These are phyloP conservation scores for Patella pellucida DNA, from an alignment of 2,888 invertebrate species.

Conservation along the genomic window DNA sequence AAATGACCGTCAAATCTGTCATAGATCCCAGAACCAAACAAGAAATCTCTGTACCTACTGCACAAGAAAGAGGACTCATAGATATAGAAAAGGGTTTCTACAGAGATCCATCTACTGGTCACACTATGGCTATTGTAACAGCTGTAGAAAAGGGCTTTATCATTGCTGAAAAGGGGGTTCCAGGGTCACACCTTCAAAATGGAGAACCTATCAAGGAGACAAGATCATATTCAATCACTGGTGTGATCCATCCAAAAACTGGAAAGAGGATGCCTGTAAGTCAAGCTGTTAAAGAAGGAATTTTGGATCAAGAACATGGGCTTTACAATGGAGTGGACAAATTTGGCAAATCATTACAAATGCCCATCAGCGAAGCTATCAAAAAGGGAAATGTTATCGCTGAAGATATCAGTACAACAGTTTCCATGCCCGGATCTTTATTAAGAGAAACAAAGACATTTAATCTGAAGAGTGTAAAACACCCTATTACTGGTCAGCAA, in stretches of 20 bases:
- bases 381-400: conserved; percentile 80
- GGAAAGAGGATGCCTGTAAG: conserved; percentile 85
- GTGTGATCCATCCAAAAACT: conserved; percentile 88
- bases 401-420: conserved; percentile 87
- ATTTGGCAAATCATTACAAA: conserved; percentile 77
- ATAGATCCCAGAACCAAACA: conserved; percentile 71
- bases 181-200: conserved; percentile 81
- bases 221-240: conserved; percentile 84
- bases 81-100: conserved; percentile 78
- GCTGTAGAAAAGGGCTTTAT: conserved; percentile 86
- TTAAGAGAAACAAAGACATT: conserved; percentile 61
- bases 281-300: conserved; percentile 78
- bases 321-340: conserved; percentile 74
- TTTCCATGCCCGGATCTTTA: conserved; percentile 89
- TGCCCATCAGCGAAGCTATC: conserved; percentile 87
- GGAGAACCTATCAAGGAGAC: conserved; percentile 72
- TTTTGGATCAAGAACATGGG: conserved; percentile 76
- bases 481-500: conserved; percentile 77
- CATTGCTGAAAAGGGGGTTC: conserved; percentile 84
- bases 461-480: conserved; percentile 75
- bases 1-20: conserved; percentile 60
- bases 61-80: conserved; percentile 86
- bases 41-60: conserved; percentile 76
- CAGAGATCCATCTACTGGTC: conserved; percentile 82
- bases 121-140: conserved; percentile 83